A percentile compares a stretch with the other conserved stretches of the same genome.
These are phyloP conservation scores for Euphydryas editha DNA, from an alignment of 2,888 invertebrate species.

Conservation along the genomic window DNA sequence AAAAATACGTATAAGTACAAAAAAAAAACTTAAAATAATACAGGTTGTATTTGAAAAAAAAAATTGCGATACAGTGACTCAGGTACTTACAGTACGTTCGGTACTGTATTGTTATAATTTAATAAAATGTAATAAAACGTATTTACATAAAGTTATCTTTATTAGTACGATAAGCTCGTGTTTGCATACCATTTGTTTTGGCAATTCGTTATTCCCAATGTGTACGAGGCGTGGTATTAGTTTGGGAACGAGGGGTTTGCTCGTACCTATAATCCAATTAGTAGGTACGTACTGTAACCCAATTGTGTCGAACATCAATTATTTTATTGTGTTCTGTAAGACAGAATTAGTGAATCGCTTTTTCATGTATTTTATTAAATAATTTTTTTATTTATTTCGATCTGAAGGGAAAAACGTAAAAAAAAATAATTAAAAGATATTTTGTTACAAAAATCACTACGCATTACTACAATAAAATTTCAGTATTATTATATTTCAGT, in stretches of 20 bases:
- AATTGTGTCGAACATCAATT: constrained; percentile 60
- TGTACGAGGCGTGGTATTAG: constrained; percentile 45
- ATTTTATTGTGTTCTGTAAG: constrained; percentile 23
- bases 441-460: too few relatives aligned
- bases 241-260: constrained; percentile 69
- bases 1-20: too few relatives aligned
- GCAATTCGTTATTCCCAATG: constrained; percentile 32
- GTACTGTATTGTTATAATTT: not conserved
- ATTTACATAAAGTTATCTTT: constrained; percentile 13
- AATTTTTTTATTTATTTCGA: not conserved
- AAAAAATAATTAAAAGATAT: too few relatives aligned
- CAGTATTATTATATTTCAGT: too few relatives aligned
- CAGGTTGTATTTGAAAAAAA: too few relatives aligned
- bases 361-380: not conserved
- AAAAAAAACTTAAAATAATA: too few relatives aligned
- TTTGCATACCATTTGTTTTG: constrained; percentile 33
- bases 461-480: too few relatives aligned
- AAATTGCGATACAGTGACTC: too few relatives aligned
- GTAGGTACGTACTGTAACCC: constrained; percentile 60
- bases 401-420: not conserved
- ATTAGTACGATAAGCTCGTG: constrained; percentile 10
- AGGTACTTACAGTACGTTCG: too few relatives aligned
- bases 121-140: constrained; percentile 5
- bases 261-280: constrained; percentile 76
- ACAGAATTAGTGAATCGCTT: not conserved